These are phyloP conservation scores for Chrysodeixis includens DNA, from an alignment of 2,888 invertebrate genomes.

Conservation along the genomic window DNA sequence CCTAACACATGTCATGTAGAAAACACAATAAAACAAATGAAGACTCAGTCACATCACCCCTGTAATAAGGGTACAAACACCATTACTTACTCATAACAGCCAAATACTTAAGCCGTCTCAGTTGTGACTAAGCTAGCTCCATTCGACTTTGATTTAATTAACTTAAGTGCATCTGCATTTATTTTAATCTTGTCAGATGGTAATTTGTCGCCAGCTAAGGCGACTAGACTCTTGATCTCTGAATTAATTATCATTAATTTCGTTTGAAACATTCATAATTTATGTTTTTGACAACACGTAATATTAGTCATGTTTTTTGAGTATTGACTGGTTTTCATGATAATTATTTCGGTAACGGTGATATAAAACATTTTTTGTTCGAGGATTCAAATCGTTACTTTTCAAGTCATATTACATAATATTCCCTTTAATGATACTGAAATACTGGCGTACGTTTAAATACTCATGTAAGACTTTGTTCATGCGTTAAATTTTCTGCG, in stretches of 20 bases:
- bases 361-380: neutral
- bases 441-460: too few species aligned
- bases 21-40: neutral
- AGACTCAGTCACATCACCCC: neutral
- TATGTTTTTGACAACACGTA: conserved; percentile 24
- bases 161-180: conserved; percentile 68
- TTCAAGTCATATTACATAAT: neutral
- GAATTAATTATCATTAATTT: conserved; percentile 49
- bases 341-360: too few species aligned
- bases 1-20: neutral
- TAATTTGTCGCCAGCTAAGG: conserved; percentile 59
- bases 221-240: conserved; percentile 47
- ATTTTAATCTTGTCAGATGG: conserved; percentile 64
- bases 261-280: conserved; percentile 31
- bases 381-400: neutral
- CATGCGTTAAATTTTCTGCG: too few species aligned
- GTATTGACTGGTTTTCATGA: too few species aligned
- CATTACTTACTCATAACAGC: conserved; percentile 53
- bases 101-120: conserved; percentile 51
- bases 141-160: conserved; percentile 65
- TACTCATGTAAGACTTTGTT: too few species aligned
- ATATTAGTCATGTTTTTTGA: too few species aligned
- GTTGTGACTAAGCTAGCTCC: conserved; percentile 56
- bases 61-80: conserved; percentile 48
- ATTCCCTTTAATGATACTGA: neutral